These are phyloP conservation scores for Oreohelix idahoensis DNA, from an alignment of 1,140 invertebrate species.

Conservation along the genomic window DNA sequence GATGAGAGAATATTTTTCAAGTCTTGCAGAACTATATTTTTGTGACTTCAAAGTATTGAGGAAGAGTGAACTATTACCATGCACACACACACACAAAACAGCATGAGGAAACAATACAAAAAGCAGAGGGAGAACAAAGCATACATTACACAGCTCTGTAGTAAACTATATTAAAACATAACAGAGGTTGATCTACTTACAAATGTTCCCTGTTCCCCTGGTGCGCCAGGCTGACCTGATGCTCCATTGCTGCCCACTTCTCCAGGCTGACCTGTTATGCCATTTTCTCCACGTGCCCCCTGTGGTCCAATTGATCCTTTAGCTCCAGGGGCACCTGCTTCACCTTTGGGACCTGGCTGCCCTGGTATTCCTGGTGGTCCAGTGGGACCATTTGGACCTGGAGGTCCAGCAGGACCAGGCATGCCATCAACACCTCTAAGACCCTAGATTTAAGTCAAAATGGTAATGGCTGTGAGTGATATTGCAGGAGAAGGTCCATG, in stretches of 20 bases:
- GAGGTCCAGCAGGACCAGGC: slow-evolving; percentile 78
- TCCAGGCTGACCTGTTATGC: slow-evolving; percentile 82
- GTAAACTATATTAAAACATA: too few species aligned
- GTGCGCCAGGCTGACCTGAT: slow-evolving; percentile 82
- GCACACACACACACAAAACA: too few species aligned
- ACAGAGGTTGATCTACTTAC: slow-evolving; percentile 52
- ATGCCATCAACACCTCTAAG: slow-evolving; percentile 84
- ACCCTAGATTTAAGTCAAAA: slow-evolving; percentile 50
- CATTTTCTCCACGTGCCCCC: slow-evolving; percentile 86
- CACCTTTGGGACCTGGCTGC: slow-evolving; percentile 76
- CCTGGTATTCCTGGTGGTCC: slow-evolving; percentile 68
- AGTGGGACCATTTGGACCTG: slow-evolving; percentile 73
- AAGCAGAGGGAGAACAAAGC: too few species aligned
- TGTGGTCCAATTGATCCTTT: slow-evolving; percentile 87
- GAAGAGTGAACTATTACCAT: too few species aligned
- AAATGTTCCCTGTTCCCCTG: slow-evolving; percentile 84
- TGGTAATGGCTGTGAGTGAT: too few species aligned
- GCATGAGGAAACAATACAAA: too few species aligned
- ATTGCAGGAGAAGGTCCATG: too few species aligned
- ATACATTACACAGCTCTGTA: too few species aligned
- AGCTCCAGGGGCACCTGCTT: slow-evolving; percentile 82
- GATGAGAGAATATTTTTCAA: too few species aligned
- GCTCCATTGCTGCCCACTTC: slow-evolving; percentile 80
- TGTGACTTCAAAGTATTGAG: too few species aligned
- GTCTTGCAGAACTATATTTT: too few species aligned